Evolutionary conservation across 53 echinoderm and acorn worm species (phyloP).

Genomic region (Crossaster papposus): DNA sequence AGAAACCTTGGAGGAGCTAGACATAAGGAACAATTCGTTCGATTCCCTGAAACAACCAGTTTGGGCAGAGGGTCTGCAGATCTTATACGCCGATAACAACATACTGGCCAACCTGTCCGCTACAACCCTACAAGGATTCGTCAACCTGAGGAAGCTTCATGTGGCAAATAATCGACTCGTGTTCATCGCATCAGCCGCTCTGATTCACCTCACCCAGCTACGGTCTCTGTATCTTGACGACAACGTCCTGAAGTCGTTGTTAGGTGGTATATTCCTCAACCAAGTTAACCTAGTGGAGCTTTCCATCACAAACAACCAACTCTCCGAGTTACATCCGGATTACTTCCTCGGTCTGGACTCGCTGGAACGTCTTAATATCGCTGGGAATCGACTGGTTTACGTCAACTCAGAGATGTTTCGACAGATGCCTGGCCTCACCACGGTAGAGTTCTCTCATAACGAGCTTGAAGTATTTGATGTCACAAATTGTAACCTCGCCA

Average conservation of each 20-base stretch:
- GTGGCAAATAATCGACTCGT: constrained; percentile 28
- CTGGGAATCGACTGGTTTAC: constrained; percentile 28
- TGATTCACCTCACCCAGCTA: constrained; percentile 6
- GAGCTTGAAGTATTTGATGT: constrained; percentile 30
- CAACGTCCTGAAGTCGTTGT: background rate
- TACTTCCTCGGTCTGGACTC: constrained; percentile 37
- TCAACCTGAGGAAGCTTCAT: constrained; percentile 39
- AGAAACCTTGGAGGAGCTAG: background rate
- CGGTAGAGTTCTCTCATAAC: constrained; percentile 27
- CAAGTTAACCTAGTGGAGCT: constrained; percentile 22
- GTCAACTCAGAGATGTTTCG: constrained; percentile 15
- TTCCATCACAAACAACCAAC: constrained; percentile 44
- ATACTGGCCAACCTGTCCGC: constrained; percentile 39
- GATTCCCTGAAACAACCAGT: constrained; percentile 38
- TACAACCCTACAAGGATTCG: constrained; percentile 41
- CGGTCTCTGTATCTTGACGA: constrained; percentile 24
- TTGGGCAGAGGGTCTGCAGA: constrained; percentile 23
- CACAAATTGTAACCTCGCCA: background rate
- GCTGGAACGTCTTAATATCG: constrained; percentile 25
- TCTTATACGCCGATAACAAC: constrained; percentile 32
- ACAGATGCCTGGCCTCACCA: constrained; percentile 12
- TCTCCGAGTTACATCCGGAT: constrained; percentile 26
- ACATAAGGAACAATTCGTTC: constrained; percentile 29
- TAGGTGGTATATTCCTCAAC: background rate
- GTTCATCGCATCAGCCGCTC: constrained; percentile 25